These are phyloP conservation scores for Brachynemurus nebulosus DNA, from an alignment of 2,888 invertebrate species.

Conservation along the genomic window DNA sequence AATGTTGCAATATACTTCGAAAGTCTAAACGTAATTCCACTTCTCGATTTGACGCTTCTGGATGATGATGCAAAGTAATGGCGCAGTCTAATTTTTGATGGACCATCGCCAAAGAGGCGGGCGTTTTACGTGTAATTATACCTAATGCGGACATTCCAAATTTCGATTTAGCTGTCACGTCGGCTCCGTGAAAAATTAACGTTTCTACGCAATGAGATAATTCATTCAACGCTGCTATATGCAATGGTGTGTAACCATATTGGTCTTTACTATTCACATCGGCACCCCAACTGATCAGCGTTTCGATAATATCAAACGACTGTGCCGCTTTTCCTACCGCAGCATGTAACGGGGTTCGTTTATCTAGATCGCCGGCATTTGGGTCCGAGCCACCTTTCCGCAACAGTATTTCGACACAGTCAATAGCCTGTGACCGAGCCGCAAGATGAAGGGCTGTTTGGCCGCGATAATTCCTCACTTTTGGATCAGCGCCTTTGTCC, in stretches of 20 bases:
- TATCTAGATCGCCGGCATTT: conserved; percentile 66
- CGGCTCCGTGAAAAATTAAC: conserved; percentile 70
- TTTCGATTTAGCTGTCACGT: conserved; percentile 77
- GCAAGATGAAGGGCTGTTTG: conserved; percentile 80
- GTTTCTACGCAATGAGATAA: conserved; percentile 74
- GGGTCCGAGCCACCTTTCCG: conserved; percentile 63
- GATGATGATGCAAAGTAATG: conserved; percentile 62
- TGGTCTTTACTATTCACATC: conserved; percentile 74
- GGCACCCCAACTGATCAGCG: conserved; percentile 63
- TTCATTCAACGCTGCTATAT: conserved; percentile 75
- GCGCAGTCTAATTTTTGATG: conserved; percentile 70
- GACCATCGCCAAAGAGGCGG: conserved; percentile 70
- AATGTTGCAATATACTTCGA: conserved; percentile 66
- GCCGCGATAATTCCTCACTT: conserved; percentile 59
- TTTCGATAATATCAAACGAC: conserved; percentile 68
- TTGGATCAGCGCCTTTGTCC: conserved; percentile 60
- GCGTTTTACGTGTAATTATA: conserved; percentile 74
- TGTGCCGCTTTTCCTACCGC: conserved; percentile 72
- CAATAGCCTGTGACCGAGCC: conserved; percentile 61
- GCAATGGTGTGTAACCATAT: conserved; percentile 74
- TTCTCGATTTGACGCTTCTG: conserved; percentile 62
- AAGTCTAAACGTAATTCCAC: conserved; percentile 73
- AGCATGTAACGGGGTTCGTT: conserved; percentile 68
- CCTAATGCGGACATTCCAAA: conserved; percentile 77
- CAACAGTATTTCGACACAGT: conserved; percentile 65